Base-by-base conservation (phyloP, 1,140 invertebrate genomes). In the Drosophila nannoptera region DNA sequence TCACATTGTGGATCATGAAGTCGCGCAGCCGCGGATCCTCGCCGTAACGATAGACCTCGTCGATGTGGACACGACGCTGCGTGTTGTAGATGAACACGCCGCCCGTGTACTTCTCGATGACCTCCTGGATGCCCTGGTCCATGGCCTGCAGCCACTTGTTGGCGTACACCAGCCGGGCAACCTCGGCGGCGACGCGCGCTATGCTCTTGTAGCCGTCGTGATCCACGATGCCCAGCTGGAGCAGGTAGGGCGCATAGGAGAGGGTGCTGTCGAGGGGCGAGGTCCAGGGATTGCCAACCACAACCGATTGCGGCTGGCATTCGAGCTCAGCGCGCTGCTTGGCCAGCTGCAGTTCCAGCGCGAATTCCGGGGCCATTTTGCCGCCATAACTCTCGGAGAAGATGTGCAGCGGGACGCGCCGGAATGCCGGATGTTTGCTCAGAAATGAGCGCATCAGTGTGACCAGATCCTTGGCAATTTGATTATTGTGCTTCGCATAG, bases 341-440 rank as follows among this genome's bases (percentile, higher is more conserved):
- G 40, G 93, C 94, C 93, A 95, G 74, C 60, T 82, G 73, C 36
- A 88, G 63, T 53, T 90, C 78, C 31, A 88, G 68, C 1, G 92
- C 94, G 80, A 97, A 96, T 74, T 96, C 94, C 7, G 94, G 92
- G 0, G 95, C 93, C 95, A 97, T 97, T 90, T 98, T 98, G 1
- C 96, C 96, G 35, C 96, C 96, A 90, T 97, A 97, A 0, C 95
- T 97, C 88, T 97, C 95, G 22, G 93, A 94, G 73, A 94, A 94
- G 55, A 97, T 96, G 76, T 96, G 97, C 31, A 96, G 91, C 1
- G 95, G 94, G 4, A 94, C 92, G 4, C 80, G 90, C 77, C 92
- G 90, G 76, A 96, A 96, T 67, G 93, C 90, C 0, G 93, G 92
- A 70, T 94, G 83, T 32, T 90, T 83, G 31, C 90, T 72, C 14